Evolutionary conservation across 1,140 invertebrate genomes (phyloP).

Genomic region (Drosophila dunni): DNA sequence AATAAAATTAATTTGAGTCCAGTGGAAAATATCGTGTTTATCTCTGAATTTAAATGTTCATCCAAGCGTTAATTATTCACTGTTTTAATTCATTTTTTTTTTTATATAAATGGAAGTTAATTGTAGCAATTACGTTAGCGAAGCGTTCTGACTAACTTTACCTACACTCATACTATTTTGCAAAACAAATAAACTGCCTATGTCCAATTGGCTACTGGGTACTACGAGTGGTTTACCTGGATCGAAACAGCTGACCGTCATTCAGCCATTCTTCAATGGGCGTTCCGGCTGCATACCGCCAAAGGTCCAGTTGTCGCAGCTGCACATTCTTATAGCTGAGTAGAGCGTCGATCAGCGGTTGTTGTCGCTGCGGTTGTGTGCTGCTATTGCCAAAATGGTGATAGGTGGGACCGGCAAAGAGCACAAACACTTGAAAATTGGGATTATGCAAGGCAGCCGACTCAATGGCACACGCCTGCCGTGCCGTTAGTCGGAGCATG

Average conservation of each 20-base stretch:
- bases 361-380: conserved; percentile 6
- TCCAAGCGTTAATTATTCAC: no score
- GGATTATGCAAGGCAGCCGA: conserved; percentile 88
- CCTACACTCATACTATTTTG: no score
- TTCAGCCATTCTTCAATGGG: conserved; percentile 87
- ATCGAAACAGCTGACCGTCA: conserved; percentile 86
- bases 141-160: no score
- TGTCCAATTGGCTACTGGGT: no score
- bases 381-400: conserved; percentile 49
- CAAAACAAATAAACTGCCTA: no score
- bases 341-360: conserved; percentile 83
- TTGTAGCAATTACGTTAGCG: no score
- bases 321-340: conserved; percentile 87
- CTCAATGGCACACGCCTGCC: conserved; percentile 90
- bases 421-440: conserved; percentile 86
- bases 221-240: conserved; percentile 71
- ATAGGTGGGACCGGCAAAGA: conserved; percentile 86
- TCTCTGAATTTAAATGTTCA: no score
- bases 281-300: conserved; percentile 87
- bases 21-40: no score
- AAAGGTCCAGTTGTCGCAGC: conserved; percentile 86
- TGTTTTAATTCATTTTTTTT: no score
- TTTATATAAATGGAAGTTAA: no score
- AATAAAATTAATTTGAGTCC: no score
- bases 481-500: conserved; percentile 83